phyloP scores from a whole-genome alignment of 2,797 vertebrate species.

The Gymnothorax reevesii region DNA sequence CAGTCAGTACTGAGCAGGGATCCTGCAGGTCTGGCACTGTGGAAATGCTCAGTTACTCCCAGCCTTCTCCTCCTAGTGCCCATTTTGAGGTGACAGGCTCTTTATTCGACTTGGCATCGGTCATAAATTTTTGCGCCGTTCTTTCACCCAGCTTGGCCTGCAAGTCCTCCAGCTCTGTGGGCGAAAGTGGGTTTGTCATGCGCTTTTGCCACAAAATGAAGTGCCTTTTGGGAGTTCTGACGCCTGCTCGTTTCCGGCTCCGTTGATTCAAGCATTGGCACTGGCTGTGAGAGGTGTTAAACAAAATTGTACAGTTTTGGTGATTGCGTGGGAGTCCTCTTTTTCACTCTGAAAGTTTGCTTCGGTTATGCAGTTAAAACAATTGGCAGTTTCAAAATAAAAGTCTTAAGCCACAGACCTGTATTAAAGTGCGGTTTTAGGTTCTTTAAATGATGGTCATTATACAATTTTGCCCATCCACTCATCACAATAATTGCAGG shows the following conservation, averaged over 20 bases:
- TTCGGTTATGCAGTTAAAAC: not conserved
- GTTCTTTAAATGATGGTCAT: not conserved
- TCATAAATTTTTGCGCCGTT: constrained; percentile 64
- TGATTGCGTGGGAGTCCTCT: no score
- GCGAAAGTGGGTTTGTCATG: constrained; percentile 43
- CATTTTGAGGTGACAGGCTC: constrained; percentile 61
- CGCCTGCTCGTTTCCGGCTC: no score
- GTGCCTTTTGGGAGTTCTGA: not conserved
- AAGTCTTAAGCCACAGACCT: not conserved
- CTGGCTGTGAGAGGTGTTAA: not conserved
- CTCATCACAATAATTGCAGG: not conserved
- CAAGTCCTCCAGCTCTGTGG: constrained; percentile 57
- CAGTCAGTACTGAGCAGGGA: not conserved
- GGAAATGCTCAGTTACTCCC: constrained; percentile 67
- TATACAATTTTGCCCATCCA: not conserved
- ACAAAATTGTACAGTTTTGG: not conserved
- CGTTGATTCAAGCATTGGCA: not conserved
- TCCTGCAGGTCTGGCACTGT: constrained; percentile 52
- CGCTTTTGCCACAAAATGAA: not conserved
- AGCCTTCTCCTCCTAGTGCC: constrained; percentile 66
- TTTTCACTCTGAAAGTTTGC: not conserved
- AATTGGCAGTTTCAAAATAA: not conserved
- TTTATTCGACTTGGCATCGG: constrained; percentile 56
- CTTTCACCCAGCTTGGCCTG: constrained; percentile 62
- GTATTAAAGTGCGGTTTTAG: not conserved